Evolutionary conservation across 2,113 vertebrate species (phyloP).

Genomic region (Hippocampus zosterae): DNA sequence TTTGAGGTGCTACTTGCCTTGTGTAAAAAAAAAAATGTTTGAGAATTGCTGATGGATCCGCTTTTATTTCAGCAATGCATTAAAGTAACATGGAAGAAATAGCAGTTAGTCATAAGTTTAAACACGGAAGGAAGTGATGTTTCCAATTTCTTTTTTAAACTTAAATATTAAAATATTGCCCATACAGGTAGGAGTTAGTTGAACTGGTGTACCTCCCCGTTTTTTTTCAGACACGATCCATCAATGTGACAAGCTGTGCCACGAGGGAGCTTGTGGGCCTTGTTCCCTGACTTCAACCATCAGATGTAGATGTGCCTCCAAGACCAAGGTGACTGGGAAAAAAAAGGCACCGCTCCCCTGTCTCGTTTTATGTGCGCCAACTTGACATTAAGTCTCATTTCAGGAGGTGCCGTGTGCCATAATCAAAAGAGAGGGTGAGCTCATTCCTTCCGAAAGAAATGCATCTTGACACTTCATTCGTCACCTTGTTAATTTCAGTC

Average conservation of each 20-base stretch:
- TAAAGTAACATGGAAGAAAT: too few relatives aligned
- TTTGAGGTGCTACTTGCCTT: too few relatives aligned
- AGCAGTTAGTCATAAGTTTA: too few relatives aligned
- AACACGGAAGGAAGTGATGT: too few relatives aligned
- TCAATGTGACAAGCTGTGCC: slow-evolving; percentile 89
- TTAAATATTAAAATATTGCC: not conserved
- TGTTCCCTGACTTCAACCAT: slow-evolving; percentile 89
- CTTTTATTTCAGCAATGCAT: too few relatives aligned
- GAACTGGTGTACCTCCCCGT: not conserved
- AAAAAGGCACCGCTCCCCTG: not conserved
- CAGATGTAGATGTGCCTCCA: slow-evolving; percentile 90
- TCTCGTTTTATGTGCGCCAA: not conserved
- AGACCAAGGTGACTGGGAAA: slow-evolving; percentile 77
- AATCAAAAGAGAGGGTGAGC: slow-evolving; percentile 88
- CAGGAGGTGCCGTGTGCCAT: slow-evolving; percentile 88
- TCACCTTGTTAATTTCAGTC: not conserved
- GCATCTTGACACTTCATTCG: too few relatives aligned
- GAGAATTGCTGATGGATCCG: too few relatives aligned
- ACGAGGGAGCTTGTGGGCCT: slow-evolving; percentile 87
- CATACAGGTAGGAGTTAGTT: not conserved
- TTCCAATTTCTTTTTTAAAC: too few relatives aligned
- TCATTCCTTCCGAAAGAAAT: not conserved
- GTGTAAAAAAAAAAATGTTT: too few relatives aligned
- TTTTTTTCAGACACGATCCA: slow-evolving; percentile 80
- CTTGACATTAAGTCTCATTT: not conserved